Evolutionary conservation across 2,797 vertebrate species (phyloP).

Genomic region (Percopsis omiscomaycus): DNA sequence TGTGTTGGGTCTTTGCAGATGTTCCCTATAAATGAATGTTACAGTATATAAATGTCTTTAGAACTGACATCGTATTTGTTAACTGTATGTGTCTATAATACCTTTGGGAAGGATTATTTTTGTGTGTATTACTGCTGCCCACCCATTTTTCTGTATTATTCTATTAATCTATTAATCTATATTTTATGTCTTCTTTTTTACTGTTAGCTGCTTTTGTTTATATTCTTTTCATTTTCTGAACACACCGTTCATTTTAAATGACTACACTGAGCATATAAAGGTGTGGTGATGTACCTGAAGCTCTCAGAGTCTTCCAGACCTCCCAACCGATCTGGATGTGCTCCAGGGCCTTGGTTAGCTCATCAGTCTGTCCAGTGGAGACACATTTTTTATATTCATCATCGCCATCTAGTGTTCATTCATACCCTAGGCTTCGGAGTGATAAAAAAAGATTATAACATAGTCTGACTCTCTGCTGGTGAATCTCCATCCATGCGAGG

Average conservation of each 20-base stretch:
- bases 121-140: too few species aligned
- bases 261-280: not conserved
- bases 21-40: conserved; percentile 70
- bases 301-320: conserved; percentile 84
- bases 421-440: conserved; percentile 17
- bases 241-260: not conserved
- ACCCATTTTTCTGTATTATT: too few species aligned
- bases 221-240: too few species aligned
- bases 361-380: conserved; percentile 68
- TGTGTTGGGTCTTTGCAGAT: conserved; percentile 76
- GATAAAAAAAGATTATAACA: conserved; percentile 27
- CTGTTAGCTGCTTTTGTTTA: too few species aligned
- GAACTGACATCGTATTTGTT: not conserved
- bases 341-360: conserved; percentile 81
- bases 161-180: too few species aligned
- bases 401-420: conserved; percentile 69
- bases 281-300: conserved; percentile 77
- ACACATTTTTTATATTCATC: conserved; percentile 43
- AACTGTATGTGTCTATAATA: not conserved
- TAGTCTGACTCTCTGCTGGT: conserved; percentile 56
- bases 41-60: not conserved
- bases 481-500: conserved; percentile 61
- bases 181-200: too few species aligned
- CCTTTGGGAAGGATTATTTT: too few species aligned
- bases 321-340: conserved; percentile 83